phyloP scores from a whole-genome alignment of 2,797 vertebrate genomes.

The Enteromius viviparus region DNA sequence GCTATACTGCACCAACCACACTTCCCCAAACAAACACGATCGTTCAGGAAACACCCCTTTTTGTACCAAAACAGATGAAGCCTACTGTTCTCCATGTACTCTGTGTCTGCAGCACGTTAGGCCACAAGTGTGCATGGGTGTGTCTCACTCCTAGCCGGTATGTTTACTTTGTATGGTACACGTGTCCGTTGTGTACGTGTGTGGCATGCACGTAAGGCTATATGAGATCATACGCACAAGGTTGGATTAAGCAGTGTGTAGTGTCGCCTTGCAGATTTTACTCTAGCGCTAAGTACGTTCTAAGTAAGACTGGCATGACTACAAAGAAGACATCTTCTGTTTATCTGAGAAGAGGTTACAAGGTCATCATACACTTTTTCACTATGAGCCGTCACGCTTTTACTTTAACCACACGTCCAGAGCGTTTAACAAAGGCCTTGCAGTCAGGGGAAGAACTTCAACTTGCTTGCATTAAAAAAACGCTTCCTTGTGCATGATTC shows the following conservation, averaged over 20 bases:
- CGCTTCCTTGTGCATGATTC: neutral
- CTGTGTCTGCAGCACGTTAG: neutral
- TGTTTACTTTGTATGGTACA: conserved; percentile 34
- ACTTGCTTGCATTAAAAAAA: neutral
- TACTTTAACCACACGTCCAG: neutral
- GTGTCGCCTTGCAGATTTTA: conserved; percentile 4
- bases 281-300: neutral
- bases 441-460: neutral
- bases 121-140: conserved; percentile 43
- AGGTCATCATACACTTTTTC: conserved; percentile 23
- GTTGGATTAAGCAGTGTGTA: conserved; percentile 10
- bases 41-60: conserved; percentile 55
- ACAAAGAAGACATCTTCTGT: conserved; percentile 14
- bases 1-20: conserved; percentile 58
- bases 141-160: conserved; percentile 27
- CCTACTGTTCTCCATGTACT: conserved; percentile 14
- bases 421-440: neutral
- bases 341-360: conserved; percentile 12
- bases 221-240: conserved; percentile 9
- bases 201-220: neutral
- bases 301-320: neutral
- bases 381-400: neutral
- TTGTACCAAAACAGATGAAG: conserved; percentile 30
- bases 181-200: conserved; percentile 20
- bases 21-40: conserved; percentile 50